phyloP scores from a whole-genome alignment of 2,888 invertebrate species.

The Phengaris arion region DNA sequence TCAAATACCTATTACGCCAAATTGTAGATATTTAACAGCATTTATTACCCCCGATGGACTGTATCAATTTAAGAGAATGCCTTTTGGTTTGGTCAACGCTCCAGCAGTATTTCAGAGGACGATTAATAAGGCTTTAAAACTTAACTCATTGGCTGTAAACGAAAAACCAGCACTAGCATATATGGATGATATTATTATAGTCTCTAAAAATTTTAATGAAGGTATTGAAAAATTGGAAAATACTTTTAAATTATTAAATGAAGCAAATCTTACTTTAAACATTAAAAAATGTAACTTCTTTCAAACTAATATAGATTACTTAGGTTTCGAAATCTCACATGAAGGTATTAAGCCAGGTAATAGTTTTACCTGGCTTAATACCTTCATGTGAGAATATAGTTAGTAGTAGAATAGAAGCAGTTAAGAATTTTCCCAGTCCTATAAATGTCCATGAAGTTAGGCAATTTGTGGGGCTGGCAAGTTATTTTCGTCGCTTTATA shows the following conservation, averaged over 20 bases:
- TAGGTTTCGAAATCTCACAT: conserved; percentile 39
- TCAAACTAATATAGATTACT: conserved; percentile 37
- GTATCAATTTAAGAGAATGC: conserved; percentile 7
- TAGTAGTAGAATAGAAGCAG: conserved; percentile 32
- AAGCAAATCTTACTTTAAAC: neutral
- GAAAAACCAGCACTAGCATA: neutral
- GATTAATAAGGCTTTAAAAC: neutral
- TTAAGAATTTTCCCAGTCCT: conserved; percentile 31
- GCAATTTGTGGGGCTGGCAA: conserved; percentile 33
- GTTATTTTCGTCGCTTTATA: conserved; percentile 35
- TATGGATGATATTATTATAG: neutral
- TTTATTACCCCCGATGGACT: conserved; percentile 10
- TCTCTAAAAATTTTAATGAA: neutral
- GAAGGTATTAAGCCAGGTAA: conserved; percentile 39
- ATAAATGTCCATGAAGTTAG: conserved; percentile 34
- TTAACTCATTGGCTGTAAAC: neutral
- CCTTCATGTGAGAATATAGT: too few species aligned
- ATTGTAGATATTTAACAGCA: conserved; percentile 8
- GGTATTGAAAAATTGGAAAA: neutral
- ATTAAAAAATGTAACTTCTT: conserved; percentile 28
- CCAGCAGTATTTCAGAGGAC: conserved; percentile 8
- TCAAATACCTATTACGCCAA: neutral
- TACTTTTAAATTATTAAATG: conserved; percentile 2
- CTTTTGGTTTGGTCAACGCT: neutral
- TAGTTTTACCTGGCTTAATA: too few species aligned